These are phyloP conservation scores for Caenorhabditis panamensis DNA, from an alignment of 2,888 invertebrate species.

Conservation along the genomic window DNA sequence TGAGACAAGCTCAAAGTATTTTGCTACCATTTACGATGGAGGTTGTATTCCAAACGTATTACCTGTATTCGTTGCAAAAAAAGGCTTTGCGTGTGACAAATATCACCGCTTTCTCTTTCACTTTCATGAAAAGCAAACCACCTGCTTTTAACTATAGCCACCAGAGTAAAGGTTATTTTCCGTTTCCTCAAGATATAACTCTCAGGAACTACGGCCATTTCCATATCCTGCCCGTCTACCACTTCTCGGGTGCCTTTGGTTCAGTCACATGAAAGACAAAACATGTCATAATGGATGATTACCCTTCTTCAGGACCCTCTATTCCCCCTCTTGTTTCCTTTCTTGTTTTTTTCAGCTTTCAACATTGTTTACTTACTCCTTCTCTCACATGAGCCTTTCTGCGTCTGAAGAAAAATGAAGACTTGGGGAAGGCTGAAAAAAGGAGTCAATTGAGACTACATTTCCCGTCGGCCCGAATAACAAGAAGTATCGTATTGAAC, in stretches of 20 bases:
- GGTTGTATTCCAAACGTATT: background rate
- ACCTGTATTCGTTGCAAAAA: background rate
- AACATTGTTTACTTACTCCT: constrained; percentile 34
- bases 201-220: constrained; percentile 31
- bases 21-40: background rate
- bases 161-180: background rate
- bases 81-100: background rate
- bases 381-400: constrained; percentile 15
- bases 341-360: constrained; percentile 28
- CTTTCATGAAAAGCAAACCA: background rate
- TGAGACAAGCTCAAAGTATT: background rate
- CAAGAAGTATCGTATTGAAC: background rate
- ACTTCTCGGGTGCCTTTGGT: constrained; percentile 23
- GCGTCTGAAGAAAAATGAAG: constrained; percentile 20
- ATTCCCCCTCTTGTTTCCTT: constrained; percentile 21
- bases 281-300: constrained; percentile 56
- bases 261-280: constrained; percentile 39
- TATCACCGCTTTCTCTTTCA: background rate
- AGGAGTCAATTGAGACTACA: constrained; percentile 38
- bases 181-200: background rate
- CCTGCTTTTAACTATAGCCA: background rate
- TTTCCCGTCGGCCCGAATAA: constrained; percentile 17
- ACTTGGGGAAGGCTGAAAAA: constrained; percentile 4
- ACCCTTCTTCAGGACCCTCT: constrained; percentile 29
- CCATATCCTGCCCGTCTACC: constrained; percentile 28